Evolutionary conservation across 2,888 invertebrate species (phyloP).

Genomic region (Drosophila limbata): DNA sequence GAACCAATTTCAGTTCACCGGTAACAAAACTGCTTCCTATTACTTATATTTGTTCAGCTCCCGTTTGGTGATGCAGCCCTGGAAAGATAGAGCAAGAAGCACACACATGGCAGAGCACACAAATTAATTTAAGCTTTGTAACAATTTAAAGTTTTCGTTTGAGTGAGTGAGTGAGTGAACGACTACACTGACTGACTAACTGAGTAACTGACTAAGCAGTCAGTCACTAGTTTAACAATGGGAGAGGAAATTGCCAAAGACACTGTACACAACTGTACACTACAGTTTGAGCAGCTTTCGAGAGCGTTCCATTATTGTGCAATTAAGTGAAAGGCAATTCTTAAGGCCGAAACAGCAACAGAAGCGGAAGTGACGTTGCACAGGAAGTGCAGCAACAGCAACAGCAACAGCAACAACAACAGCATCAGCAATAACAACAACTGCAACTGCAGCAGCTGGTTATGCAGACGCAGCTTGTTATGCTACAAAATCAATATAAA

Average conservation of each 20-base stretch:
- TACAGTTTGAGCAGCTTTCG: not conserved
- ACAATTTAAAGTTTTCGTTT: constrained; percentile 68
- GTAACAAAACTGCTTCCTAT: not conserved
- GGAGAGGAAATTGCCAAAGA: constrained; percentile 68
- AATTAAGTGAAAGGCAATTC: constrained; percentile 68
- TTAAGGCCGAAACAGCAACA: constrained; percentile 29
- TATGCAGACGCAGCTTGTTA: constrained; percentile 54
- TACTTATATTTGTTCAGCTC: too few relatives aligned
- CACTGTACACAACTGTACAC: constrained; percentile 10
- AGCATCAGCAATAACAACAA: constrained; percentile 10
- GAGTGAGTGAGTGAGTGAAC: constrained; percentile 23
- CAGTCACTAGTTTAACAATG: constrained; percentile 53
- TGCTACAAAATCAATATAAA: constrained; percentile 67
- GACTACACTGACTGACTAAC: constrained; percentile 10
- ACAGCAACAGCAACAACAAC: constrained; percentile 21
- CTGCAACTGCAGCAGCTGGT: constrained; percentile 9
- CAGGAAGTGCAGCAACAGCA: constrained; percentile 66
- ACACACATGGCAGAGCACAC: constrained; percentile 40
- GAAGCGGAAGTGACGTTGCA: constrained; percentile 51
- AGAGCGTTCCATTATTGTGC: constrained; percentile 59
- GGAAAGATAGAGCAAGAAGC: constrained; percentile 19
- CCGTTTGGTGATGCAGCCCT: constrained; percentile 13
- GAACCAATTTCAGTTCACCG: too few relatives aligned
- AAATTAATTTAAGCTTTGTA: constrained; percentile 71
- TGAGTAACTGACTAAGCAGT: constrained; percentile 33